Conservation (phyloP, 1,140 invertebrate species). For the Musca domestica region DNA sequence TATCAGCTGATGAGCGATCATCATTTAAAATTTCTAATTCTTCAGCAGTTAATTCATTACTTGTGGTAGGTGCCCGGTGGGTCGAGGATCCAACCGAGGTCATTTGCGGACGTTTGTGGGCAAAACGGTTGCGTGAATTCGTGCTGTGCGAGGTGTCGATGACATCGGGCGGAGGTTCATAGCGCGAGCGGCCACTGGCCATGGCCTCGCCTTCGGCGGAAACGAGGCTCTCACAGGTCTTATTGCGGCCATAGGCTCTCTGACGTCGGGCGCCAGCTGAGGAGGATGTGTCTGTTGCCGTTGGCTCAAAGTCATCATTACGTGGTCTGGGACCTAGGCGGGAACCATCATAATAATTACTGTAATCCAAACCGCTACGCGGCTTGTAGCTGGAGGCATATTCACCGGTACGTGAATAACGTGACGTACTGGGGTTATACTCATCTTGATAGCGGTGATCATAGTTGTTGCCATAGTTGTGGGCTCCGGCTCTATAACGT, state of each 20-base stretch:
- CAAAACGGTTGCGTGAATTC: slow-evolving; percentile 39
- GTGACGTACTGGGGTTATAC: slow-evolving; percentile 11
- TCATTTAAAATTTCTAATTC: slow-evolving; percentile 43
- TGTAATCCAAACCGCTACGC: slow-evolving; percentile 25
- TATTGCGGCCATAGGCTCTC: slow-evolving; percentile 37
- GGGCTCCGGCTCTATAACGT: slow-evolving; percentile 5
- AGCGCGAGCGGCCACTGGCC: slow-evolving; percentile 24
- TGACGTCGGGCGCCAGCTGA: neutral
- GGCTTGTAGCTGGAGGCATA: slow-evolving; percentile 26
- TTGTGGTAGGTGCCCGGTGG: slow-evolving; percentile 13
- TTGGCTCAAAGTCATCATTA: slow-evolving; percentile 26
- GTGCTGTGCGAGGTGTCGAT: slow-evolving; percentile 6
- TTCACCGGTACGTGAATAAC: slow-evolving; percentile 3
- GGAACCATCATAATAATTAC: slow-evolving; percentile 31
- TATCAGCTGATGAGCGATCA: slow-evolving; percentile 49
- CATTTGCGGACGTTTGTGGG: slow-evolving; percentile 17
- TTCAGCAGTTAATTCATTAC: slow-evolving; percentile 36
- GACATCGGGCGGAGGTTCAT: neutral
- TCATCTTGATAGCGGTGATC: slow-evolving; percentile 22
- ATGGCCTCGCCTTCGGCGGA: slow-evolving; percentile 1
- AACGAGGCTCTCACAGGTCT: slow-evolving; percentile 33
- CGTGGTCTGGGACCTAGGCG: slow-evolving; percentile 26
- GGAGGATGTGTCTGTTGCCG: neutral
- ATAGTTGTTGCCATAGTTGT: slow-evolving; percentile 9
- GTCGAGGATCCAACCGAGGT: neutral